Conservation (phyloP, 2,888 invertebrate species). For the Campoplex capitator region DNA sequence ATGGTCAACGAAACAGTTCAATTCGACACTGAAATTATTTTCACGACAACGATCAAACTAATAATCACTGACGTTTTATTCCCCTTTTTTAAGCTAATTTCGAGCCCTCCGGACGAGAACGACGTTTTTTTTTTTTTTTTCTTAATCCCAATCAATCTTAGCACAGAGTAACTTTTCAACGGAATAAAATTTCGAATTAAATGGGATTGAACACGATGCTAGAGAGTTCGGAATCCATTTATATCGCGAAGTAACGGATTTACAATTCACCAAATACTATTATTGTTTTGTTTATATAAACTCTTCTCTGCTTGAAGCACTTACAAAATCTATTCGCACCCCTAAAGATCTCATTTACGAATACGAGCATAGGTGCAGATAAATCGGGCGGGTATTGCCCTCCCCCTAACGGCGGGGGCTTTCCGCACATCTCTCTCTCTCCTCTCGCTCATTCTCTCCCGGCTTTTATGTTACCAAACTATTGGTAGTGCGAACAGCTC, state of each 20-base stretch:
- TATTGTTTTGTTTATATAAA: not conserved
- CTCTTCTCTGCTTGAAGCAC: not conserved
- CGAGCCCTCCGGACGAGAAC: not conserved
- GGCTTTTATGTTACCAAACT: slow-evolving; percentile 81
- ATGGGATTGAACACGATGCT: too few relatives aligned
- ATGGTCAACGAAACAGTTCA: not conserved
- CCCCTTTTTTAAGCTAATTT: not conserved
- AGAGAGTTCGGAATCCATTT: not conserved
- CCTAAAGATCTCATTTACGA: slow-evolving; percentile 32
- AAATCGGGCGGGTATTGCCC: slow-evolving; percentile 76
- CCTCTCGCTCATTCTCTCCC: slow-evolving; percentile 52
- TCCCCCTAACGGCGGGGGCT: slow-evolving; percentile 41
- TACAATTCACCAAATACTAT: not conserved
- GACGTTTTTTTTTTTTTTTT: not conserved
- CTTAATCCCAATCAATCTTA: not conserved
- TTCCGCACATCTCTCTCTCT: slow-evolving; percentile 20
- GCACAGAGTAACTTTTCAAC: not conserved
- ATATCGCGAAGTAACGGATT: not conserved
- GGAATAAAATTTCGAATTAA: not conserved
- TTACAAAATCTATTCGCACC: slow-evolving; percentile 37
- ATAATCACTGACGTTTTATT: too few relatives aligned
- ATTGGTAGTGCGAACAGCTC: slow-evolving; percentile 83
- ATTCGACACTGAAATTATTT: not conserved
- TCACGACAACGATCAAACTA: too few relatives aligned
- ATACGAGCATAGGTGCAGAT: slow-evolving; percentile 71